phyloP scores from a whole-genome alignment of 2,797 vertebrate species.

The Pipistrellus nathusii region DNA sequence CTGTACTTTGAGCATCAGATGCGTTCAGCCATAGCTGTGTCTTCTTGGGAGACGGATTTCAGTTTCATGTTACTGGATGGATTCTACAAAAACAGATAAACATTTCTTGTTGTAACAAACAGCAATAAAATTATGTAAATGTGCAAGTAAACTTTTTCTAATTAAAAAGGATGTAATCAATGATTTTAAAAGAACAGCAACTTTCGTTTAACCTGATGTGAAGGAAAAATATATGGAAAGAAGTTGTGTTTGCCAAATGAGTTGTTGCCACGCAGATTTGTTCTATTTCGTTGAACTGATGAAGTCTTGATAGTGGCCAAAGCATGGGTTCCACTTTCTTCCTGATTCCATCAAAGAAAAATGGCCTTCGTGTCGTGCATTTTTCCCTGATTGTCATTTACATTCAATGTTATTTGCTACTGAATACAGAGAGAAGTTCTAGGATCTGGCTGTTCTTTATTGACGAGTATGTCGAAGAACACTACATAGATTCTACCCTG shows the following conservation, averaged over 20 bases:
- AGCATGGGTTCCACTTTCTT: conserved; percentile 43
- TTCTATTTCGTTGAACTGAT: conserved; percentile 71
- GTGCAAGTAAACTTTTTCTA: conserved; percentile 75
- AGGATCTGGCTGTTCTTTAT: conserved; percentile 65
- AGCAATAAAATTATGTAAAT: conserved; percentile 88
- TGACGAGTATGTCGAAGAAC: conserved; percentile 61
- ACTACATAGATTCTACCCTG: conserved; percentile 79
- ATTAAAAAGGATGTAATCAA: conserved; percentile 81
- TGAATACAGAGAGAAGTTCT: conserved; percentile 58
- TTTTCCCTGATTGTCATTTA: conserved; percentile 44
- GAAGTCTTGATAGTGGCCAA: conserved; percentile 78
- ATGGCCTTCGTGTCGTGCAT: neutral
- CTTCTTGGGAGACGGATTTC: conserved; percentile 75
- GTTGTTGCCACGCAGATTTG: conserved; percentile 73
- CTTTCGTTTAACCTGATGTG: conserved; percentile 67
- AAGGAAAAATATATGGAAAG: conserved; percentile 68
- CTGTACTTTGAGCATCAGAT: conserved; percentile 66
- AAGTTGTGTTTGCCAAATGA: conserved; percentile 58
- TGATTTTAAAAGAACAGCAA: conserved; percentile 67
- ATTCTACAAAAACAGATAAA: conserved; percentile 74
- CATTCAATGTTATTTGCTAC: conserved; percentile 42
- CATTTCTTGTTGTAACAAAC: conserved; percentile 80
- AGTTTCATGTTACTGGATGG: conserved; percentile 74
- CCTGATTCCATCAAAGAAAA: conserved; percentile 40
- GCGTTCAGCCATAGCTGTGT: conserved; percentile 54